Evolutionary conservation across 2,113 vertebrate species (phyloP).

Genomic region (Tachycineta bicolor): DNA sequence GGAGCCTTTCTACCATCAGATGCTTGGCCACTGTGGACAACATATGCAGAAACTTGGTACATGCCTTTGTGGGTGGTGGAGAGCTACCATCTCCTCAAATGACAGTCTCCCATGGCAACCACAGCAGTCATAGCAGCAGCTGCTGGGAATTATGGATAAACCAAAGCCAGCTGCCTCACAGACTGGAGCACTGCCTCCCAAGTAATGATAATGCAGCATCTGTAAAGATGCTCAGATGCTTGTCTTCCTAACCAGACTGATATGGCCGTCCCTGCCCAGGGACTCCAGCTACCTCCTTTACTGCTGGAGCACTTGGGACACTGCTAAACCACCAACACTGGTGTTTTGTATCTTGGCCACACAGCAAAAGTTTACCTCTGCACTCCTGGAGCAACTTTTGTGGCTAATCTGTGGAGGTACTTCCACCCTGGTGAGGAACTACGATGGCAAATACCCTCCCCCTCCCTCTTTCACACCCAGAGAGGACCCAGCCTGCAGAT

Average conservation of each 20-base stretch:
- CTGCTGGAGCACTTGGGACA: not conserved
- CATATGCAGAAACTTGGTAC: not conserved
- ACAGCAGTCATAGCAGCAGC: not conserved
- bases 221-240: not conserved
- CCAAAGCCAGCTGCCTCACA: not conserved
- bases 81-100: not conserved
- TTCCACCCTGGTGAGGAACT: not conserved
- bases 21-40: not conserved
- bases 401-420: not conserved
- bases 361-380: not conserved
- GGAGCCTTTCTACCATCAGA: not conserved
- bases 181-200: not conserved
- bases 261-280: not conserved
- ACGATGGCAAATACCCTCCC: not conserved
- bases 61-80: not conserved
- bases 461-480: not conserved
- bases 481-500: rapidly evolving
- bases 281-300: not conserved
- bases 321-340: not conserved
- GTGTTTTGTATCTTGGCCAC: not conserved
- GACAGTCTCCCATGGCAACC: not conserved
- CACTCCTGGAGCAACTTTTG: not conserved
- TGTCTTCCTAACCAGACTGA: not conserved
- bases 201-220: not conserved
- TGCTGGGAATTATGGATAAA: not conserved